phyloP scores from a whole-genome alignment of 2,797 vertebrate species.

The Perodicticus potto region DNA sequence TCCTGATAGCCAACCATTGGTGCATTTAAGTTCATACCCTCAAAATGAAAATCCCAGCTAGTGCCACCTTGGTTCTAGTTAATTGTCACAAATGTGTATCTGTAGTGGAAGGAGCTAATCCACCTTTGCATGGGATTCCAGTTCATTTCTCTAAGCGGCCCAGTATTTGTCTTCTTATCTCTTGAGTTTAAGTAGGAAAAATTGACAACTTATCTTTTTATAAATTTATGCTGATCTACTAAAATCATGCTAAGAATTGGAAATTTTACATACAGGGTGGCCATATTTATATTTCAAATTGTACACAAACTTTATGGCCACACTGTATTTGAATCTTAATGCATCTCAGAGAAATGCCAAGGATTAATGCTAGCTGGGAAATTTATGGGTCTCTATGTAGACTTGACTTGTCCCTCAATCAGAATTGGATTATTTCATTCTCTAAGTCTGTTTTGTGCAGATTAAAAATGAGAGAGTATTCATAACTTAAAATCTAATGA shows the following conservation, averaged over 20 bases:
- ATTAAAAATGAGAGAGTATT: neutral
- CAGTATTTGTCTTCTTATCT: neutral
- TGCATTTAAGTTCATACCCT: neutral
- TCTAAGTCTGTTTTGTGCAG: neutral
- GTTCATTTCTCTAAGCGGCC: neutral
- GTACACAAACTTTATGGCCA: no score
- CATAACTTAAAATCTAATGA: neutral
- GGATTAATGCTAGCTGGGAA: neutral
- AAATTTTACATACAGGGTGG: neutral
- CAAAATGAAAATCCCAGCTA: neutral
- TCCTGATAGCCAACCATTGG: neutral
- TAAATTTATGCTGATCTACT: conserved; percentile 3
- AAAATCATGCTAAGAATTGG: conserved; percentile 29
- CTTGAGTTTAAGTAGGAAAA: neutral
- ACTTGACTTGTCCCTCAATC: neutral
- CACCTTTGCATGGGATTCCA: neutral
- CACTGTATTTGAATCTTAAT: neutral
- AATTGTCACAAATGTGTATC: neutral
- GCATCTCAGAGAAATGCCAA: conserved; percentile 22
- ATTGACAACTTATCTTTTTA: neutral
- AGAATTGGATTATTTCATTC: neutral
- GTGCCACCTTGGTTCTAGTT: neutral
- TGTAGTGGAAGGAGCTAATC: neutral
- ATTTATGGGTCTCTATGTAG: neutral
- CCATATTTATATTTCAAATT: no score